These are phyloP conservation scores for Sylvilagus bachmani DNA, from an alignment of 2,113 vertebrate species.

Conservation along the genomic window DNA sequence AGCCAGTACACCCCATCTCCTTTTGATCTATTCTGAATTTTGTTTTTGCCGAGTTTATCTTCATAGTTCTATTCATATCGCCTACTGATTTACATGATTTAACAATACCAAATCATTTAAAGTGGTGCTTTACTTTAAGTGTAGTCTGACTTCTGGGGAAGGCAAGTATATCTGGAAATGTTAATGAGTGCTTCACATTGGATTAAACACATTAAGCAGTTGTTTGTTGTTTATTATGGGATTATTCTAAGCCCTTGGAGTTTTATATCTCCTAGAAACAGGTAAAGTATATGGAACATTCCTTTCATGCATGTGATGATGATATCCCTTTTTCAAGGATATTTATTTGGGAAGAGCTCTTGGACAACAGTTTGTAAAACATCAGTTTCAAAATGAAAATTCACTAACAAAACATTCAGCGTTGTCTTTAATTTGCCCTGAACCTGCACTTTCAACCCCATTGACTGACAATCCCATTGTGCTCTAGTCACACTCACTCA, in stretches of 20 bases:
- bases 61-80: not conserved
- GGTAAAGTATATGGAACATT: not conserved
- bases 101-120: slow-evolving; percentile 22
- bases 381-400: not conserved
- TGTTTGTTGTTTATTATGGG: not conserved
- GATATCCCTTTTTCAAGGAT: not conserved
- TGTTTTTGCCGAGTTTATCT: slow-evolving; percentile 31
- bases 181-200: not conserved
- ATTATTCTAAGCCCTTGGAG: not conserved
- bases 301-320: slow-evolving; percentile 2
- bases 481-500: not conserved
- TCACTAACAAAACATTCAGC: not conserved
- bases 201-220: not conserved
- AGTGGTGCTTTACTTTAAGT: not conserved
- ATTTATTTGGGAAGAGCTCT: not conserved
- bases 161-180: not conserved
- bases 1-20: not conserved
- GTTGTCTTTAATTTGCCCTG: not conserved
- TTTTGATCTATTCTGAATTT: not conserved
- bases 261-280: not conserved
- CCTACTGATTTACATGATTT: slow-evolving; percentile 9
- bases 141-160: not conserved
- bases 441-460: not conserved
- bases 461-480: not conserved
- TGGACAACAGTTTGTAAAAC: not conserved